Evolutionary conservation across 2,888 invertebrate genomes (phyloP).

Genomic region (Caenorhabditis sp.): DNA sequence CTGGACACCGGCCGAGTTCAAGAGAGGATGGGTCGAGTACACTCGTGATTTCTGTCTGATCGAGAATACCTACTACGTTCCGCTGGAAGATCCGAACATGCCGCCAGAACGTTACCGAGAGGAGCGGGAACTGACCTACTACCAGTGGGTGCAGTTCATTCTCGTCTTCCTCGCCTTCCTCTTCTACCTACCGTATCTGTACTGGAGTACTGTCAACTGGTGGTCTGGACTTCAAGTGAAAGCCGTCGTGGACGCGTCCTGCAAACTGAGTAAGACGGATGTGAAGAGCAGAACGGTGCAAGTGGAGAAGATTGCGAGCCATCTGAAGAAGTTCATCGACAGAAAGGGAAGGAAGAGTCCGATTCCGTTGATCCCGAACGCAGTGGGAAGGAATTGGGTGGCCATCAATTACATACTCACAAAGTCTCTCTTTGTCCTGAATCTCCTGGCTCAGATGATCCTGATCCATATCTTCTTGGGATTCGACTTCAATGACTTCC

Average conservation of each 20-base stretch:
- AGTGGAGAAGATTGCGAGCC: constrained; percentile 59
- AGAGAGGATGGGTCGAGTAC: constrained; percentile 80
- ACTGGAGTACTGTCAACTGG: constrained; percentile 79
- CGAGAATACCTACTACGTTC: constrained; percentile 80
- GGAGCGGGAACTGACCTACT: constrained; percentile 70
- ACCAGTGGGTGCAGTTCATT: constrained; percentile 79
- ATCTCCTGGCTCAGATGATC: constrained; percentile 71
- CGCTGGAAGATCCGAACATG: constrained; percentile 68
- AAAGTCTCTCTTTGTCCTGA: constrained; percentile 77
- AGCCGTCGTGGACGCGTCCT: constrained; percentile 47
- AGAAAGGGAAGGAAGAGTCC: constrained; percentile 33
- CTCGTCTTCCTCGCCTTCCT: constrained; percentile 76
- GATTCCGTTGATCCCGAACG: constrained; percentile 50
- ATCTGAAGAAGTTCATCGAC: constrained; percentile 43
- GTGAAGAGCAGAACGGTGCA: constrained; percentile 9
- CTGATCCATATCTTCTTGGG: constrained; percentile 76
- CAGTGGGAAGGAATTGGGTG: constrained; percentile 49
- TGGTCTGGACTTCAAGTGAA: constrained; percentile 60
- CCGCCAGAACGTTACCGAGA: constrained; percentile 63
- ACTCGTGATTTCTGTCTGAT: constrained; percentile 81
- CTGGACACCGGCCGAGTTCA: constrained; percentile 78
- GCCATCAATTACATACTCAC: constrained; percentile 72
- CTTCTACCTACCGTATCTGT: constrained; percentile 76
- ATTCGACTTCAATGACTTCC: constrained; percentile 55
- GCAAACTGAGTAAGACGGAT: constrained; percentile 39